Evolutionary conservation across 2,888 invertebrate genomes (phyloP).

Genomic region (Vandiemenella viatica): DNA sequence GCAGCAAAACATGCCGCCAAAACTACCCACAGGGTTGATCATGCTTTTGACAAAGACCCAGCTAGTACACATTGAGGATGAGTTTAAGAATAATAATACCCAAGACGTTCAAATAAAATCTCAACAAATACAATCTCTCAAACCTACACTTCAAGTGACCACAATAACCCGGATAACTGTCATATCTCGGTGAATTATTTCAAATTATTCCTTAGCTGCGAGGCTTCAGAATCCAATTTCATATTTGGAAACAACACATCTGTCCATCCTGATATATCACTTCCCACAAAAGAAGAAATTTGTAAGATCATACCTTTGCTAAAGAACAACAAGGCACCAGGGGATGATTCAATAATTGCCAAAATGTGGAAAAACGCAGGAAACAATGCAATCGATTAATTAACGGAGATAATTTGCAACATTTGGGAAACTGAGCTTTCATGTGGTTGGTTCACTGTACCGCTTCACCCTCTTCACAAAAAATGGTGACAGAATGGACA

Average conservation of each 20-base stretch:
- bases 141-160: too few species aligned
- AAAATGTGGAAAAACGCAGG: not conserved
- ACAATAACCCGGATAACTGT: too few species aligned
- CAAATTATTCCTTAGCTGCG: too few species aligned
- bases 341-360: not conserved
- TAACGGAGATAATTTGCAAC: not conserved
- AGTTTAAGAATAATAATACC: too few species aligned
- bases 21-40: too few species aligned
- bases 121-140: too few species aligned
- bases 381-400: not conserved
- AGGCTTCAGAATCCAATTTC: not conserved
- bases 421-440: not conserved
- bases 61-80: too few species aligned
- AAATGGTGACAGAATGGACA: not conserved
- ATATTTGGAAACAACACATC: not conserved
- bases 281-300: not conserved
- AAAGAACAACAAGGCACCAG: not conserved
- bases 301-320: too few species aligned
- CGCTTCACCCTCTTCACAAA: not conserved
- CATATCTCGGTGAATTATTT: too few species aligned
- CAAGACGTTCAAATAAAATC: too few species aligned
- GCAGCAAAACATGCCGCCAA: too few species aligned
- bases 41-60: too few species aligned
- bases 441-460: not conserved
- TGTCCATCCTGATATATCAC: not conserved